Evolutionary conservation across 2,888 invertebrate genomes (phyloP).

Genomic region (Aphidoletes aphidimyza): DNA sequence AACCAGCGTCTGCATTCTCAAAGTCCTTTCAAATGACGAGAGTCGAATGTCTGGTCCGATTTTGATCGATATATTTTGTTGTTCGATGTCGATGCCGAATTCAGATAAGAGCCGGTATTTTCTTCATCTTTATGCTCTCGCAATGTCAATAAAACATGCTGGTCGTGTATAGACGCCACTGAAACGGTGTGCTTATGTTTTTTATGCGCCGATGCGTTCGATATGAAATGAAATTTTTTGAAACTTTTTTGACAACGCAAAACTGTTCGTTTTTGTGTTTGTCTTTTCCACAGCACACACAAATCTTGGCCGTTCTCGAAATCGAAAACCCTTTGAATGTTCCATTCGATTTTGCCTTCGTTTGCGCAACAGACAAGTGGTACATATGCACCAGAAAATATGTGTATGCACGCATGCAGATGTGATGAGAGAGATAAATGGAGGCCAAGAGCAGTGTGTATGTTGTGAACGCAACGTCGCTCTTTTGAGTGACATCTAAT

Average conservation of each 20-base stretch:
- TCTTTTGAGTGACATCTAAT: constrained; percentile 59
- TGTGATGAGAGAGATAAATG: not conserved
- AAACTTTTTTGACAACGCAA: not conserved
- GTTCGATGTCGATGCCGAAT: constrained; percentile 6
- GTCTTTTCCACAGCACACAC: no score
- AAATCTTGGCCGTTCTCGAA: not conserved
- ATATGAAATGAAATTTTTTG: not conserved
- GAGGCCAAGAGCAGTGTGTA: not conserved
- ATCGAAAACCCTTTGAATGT: constrained; percentile 13
- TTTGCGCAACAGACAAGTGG: not conserved
- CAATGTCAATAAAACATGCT: not conserved
- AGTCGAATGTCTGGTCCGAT: not conserved
- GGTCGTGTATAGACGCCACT: constrained; percentile 39
- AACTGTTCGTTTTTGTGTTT: not conserved
- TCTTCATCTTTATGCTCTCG: not conserved
- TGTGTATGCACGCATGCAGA: not conserved
- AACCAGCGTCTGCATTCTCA: no score
- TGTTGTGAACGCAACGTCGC: constrained; percentile 59
- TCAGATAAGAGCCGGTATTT: constrained; percentile 30
- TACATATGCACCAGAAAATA: not conserved
- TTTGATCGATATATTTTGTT: constrained; percentile 44
- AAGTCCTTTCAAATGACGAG: not conserved
- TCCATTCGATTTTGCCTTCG: not conserved
- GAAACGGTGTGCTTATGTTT: no score
- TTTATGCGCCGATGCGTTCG: not conserved